Conservation (phyloP, 1,140 invertebrate species). For the Teleopsis dalmanni region DNA sequence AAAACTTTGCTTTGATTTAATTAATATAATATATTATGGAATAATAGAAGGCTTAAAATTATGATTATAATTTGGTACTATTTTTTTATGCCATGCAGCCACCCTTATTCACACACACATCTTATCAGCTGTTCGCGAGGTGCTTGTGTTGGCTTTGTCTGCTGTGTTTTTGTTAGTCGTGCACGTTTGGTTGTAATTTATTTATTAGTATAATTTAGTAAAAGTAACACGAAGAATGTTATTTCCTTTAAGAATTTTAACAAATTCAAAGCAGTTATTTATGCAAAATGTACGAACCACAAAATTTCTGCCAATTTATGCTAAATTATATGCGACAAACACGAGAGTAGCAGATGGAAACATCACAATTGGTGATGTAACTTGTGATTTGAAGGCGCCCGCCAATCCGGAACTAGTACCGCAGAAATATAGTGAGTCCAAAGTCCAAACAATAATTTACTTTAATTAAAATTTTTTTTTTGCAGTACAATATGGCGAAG, state of each 20-base stretch:
- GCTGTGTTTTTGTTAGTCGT: no score
- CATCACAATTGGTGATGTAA: constrained; percentile 70
- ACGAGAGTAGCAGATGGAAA: constrained; percentile 21
- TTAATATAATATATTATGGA: no score
- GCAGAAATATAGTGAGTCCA: constrained; percentile 62
- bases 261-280: constrained; percentile 1
- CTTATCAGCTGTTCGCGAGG: no score
- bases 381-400: constrained; percentile 55
- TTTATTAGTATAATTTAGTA: no score
- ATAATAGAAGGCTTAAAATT: no score
- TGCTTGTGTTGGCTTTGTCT: no score
- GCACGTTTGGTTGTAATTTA: no score
- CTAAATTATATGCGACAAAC: constrained; percentile 11
- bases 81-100: no score
- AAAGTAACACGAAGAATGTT: constrained; percentile 3
- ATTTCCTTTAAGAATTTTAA: constrained; percentile 1
- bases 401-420: constrained; percentile 74
- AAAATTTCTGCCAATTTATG: constrained; percentile 5
- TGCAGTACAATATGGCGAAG: constrained; percentile 46
- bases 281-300: neutral
- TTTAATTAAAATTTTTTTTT: neutral
- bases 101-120: no score
- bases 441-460: constrained; percentile 14
- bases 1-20: no score
- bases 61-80: no score